Conservation (phyloP, 2,888 invertebrate genomes). For the Leptinotarsa rubiginosa region DNA sequence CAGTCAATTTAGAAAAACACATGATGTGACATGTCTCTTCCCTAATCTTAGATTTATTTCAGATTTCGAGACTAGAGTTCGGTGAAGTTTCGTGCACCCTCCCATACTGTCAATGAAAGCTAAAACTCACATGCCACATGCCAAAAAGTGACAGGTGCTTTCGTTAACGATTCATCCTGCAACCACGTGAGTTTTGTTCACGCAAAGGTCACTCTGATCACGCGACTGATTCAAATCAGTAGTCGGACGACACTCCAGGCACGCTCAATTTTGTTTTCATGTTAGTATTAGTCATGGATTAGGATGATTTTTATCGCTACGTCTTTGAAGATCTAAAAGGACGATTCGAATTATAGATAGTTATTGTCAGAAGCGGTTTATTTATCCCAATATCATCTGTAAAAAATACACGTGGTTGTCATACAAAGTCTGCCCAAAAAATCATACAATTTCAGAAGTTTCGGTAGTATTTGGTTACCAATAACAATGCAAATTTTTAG, state of each 20-base stretch:
- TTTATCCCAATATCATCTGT: not conserved
- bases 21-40: too few species aligned
- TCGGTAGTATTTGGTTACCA: too few species aligned
- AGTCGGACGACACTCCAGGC: conserved; percentile 27
- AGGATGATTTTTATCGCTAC: not conserved
- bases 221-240: conserved; percentile 50
- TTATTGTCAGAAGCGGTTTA: not conserved
- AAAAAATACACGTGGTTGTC: too few species aligned
- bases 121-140: conserved; percentile 28
- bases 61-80: too few species aligned
- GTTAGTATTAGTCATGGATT: conserved; percentile 11
- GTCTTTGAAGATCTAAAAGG: not conserved
- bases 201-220: conserved; percentile 58
- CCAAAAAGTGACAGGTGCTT: conserved; percentile 52
- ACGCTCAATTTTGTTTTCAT: conserved; percentile 10
- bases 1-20: too few species aligned
- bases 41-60: not conserved
- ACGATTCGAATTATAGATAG: not conserved
- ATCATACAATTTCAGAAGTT: not conserved
- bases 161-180: conserved; percentile 52
- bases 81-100: conserved; percentile 1
- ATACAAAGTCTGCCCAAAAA: not conserved
- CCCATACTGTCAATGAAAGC: not conserved
- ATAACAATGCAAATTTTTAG: too few species aligned
- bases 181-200: conserved; percentile 45